Evolutionary conservation across 2,797 vertebrate species (phyloP), one percentile per base, ranked within the genome.

Genomic region (Sciaenops ocellatus): DNA sequence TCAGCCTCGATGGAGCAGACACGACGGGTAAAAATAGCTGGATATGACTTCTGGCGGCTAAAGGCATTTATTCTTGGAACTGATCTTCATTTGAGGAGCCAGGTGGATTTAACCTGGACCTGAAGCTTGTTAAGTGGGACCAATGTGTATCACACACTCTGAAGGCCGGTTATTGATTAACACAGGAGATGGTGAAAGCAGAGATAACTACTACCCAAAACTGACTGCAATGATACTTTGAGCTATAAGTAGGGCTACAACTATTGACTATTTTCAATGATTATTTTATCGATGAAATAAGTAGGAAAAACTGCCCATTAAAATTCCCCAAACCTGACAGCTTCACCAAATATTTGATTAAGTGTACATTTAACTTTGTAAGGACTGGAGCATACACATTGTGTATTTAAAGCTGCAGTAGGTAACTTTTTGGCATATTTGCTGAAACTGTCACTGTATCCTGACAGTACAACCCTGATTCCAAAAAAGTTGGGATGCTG

Each of bases 71-170:
- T 34, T 56, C 28, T 51, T 38, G 46, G 44, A 83, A 20, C 6
- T 34, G 72, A 69, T 70, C 20, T 54, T 75, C 66, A 54, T 63
- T 55, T 51, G 63, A 63, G 30, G 17, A 73, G 57, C 34, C 68
- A 5, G 63, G 62, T 78, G 71, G 26, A 60, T 84, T 55, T 79
- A 69, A 88, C 69, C 79, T 52, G 20, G 64, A 74, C 69, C 73
- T 30, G 69, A 71, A 79, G 76, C 76, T 85, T 18, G 24, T 84
- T 84, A 74, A 63, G 26, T 28, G 38, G 64, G 65, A 74, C 75
- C 68, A 46, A 74, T 67, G 64, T 46, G 56, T 15, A 73, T 57
- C 47, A 18, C 44, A 9, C 8, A 47, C 44, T 57, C 46, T 55
- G 46, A 57, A 38, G 72, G 38, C 10, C 18, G 52, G 34, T 26